Percentiles rank a stretch among this genome's conserved stretches.
phyloP scores from a whole-genome alignment of 1,140 invertebrate species.

The Drosophila truncata region DNA sequence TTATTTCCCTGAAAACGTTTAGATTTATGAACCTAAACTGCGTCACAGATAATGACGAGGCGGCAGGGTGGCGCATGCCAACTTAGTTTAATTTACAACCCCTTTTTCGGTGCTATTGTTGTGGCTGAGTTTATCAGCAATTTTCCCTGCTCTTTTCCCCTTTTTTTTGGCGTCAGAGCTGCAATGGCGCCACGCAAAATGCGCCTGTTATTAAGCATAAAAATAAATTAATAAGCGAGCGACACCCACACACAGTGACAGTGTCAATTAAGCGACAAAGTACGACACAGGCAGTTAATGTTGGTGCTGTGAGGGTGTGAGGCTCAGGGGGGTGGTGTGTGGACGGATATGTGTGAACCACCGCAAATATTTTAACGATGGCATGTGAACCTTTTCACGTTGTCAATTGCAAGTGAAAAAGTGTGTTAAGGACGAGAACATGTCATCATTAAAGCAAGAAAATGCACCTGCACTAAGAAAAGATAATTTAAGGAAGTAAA shows the following conservation, averaged over 20 bases:
- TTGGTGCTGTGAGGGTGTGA: background rate
- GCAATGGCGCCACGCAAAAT: conserved; percentile 47
- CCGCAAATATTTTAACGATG: conserved; percentile 59
- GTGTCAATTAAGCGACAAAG: conserved; percentile 52
- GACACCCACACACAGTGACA: conserved; percentile 28
- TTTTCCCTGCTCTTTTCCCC: background rate
- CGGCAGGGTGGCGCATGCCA: conserved; percentile 32
- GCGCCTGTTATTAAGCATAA: conserved; percentile 60
- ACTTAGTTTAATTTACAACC: conserved; percentile 38
- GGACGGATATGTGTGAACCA: conserved; percentile 10
- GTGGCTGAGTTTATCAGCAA: conserved; percentile 10
- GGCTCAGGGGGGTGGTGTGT: background rate
- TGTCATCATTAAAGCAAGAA: conserved; percentile 17
- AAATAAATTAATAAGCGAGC: conserved; percentile 64
- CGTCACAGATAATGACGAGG: conserved; percentile 35
- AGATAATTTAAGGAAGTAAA: background rate
- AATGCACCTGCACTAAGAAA: conserved; percentile 1
- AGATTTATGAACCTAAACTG: conserved; percentile 35
- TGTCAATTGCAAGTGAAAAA: conserved; percentile 19
- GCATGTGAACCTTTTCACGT: conserved; percentile 41
- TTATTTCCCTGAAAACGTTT: conserved; percentile 8
- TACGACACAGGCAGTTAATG: conserved; percentile 44
- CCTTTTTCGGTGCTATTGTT: conserved; percentile 20
- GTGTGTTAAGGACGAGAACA: background rate
- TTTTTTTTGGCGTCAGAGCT: conserved; percentile 29